Percentiles rank a stretch among this genome's conserved stretches.
Evolutionary conservation across 2,888 invertebrate species (phyloP).

Genomic region (Pollenia amentaria): DNA sequence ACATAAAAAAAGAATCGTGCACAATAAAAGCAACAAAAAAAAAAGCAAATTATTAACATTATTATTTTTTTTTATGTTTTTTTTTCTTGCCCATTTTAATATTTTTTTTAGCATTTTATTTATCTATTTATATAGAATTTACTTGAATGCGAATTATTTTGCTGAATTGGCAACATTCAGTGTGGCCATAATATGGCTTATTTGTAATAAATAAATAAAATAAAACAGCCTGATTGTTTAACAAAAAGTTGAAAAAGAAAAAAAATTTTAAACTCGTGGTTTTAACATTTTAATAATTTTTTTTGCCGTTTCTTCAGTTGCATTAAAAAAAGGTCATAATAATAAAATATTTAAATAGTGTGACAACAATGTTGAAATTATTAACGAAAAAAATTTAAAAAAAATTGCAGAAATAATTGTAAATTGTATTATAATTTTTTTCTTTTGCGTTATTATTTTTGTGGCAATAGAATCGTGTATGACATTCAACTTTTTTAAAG

Average conservation of each 20-base stretch:
- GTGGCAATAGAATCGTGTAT: conserved; percentile 34
- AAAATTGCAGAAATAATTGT: conserved; percentile 52
- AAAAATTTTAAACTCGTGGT: conserved; percentile 32
- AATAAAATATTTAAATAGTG: conserved; percentile 63
- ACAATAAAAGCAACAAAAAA: conserved; percentile 3
- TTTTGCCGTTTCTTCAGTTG: conserved; percentile 16
- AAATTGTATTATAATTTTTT: conserved; percentile 35
- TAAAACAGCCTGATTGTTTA: conserved; percentile 53
- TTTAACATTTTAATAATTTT: conserved; percentile 31
- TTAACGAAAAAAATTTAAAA: conserved; percentile 33
- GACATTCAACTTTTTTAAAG: conserved; percentile 15
- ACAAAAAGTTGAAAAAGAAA: conserved; percentile 26
- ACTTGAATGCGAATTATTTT: conserved; percentile 40
- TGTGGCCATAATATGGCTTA: conserved; percentile 54
- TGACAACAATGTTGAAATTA: conserved; percentile 57
- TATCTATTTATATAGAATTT: conserved; percentile 5
- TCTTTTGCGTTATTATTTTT: conserved; percentile 1
- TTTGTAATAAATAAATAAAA: conserved; percentile 47
- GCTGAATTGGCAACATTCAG: conserved; percentile 59
- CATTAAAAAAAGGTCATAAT: conserved; percentile 47
- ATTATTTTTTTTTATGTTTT: conserved; percentile 23
- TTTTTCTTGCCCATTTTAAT: neutral
- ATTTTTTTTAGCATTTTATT: conserved; percentile 6
- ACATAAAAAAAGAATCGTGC: conserved; percentile 37
- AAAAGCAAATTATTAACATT: conserved; percentile 32